Percentiles rank a stretch among this genome's conserved stretches.
Conservation (phyloP, 2,797 vertebrate species). For the Sarcoramphus papa region DNA sequence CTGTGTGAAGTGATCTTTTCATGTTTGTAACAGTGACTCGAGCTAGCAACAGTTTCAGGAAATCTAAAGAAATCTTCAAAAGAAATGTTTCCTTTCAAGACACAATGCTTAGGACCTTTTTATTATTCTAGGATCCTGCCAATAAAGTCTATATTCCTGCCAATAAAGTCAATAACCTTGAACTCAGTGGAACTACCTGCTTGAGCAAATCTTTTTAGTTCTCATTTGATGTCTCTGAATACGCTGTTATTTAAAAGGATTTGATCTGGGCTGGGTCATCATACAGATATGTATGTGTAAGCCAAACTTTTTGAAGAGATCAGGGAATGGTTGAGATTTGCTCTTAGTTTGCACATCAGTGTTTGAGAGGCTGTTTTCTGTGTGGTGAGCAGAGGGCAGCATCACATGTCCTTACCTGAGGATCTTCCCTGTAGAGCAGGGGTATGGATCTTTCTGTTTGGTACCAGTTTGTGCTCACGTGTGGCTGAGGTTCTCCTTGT, state of each 20-base stretch:
- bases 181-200: neutral
- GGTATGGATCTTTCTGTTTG: rapidly evolving
- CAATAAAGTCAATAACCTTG: neutral
- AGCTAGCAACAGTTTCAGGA: neutral
- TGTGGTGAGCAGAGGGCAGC: neutral
- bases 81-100: neutral
- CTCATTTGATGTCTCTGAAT: neutral
- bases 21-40: neutral
- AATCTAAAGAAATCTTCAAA: neutral
- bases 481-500: neutral
- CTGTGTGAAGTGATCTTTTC: neutral
- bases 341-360: neutral
- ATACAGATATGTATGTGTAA: rapidly evolving
- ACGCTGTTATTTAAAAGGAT: rapidly evolving
- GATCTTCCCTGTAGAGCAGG: rapidly evolving
- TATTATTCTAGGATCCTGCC: neutral
- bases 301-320: neutral
- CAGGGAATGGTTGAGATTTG: neutral
- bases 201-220: neutral
- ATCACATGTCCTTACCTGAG: rapidly evolving
- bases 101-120: neutral
- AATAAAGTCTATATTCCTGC: neutral
- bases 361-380: neutral
- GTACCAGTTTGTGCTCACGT: rapidly evolving
- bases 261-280: neutral